Evolutionary conservation across 2,888 invertebrate genomes (phyloP).

Genomic region (Unio pictorum): DNA sequence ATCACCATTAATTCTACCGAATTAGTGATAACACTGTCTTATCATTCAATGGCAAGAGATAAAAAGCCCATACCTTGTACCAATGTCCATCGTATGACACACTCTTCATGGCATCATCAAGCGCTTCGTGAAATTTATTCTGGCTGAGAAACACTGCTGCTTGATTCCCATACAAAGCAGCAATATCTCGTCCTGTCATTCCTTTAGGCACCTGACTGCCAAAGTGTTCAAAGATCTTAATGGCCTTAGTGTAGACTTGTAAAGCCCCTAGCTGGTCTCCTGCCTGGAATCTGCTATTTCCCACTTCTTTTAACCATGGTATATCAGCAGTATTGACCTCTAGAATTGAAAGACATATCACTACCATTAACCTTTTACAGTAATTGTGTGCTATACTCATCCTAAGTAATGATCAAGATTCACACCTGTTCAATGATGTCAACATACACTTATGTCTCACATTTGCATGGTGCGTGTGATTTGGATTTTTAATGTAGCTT

Average conservation of each 20-base stretch:
- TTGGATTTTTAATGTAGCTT: no score
- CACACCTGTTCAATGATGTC: no score
- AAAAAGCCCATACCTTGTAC: conserved; percentile 43
- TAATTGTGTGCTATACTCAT: no score
- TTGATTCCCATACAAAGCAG: conserved; percentile 51
- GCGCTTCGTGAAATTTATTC: conserved; percentile 23
- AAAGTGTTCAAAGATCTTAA: conserved; percentile 15
- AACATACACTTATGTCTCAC: no score
- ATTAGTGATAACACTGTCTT: no score
- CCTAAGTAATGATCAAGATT: no score
- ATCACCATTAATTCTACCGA: no score
- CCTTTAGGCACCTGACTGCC: conserved; percentile 3
- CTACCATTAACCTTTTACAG: background rate
- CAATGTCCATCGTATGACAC: conserved; percentile 50
- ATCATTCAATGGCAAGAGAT: no score
- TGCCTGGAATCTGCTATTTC: conserved; percentile 34
- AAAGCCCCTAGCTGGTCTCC: conserved; percentile 29
- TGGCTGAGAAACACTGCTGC: conserved; percentile 45
- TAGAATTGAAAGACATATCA: conserved; percentile 1
- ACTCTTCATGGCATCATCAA: conserved; percentile 47
- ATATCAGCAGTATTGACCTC: conserved; percentile 14
- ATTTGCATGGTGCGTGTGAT: no score
- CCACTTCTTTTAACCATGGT: conserved; percentile 35
- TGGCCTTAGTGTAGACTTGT: conserved; percentile 37
- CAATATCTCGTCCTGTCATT: conserved; percentile 35